Evolutionary conservation across 2,888 invertebrate genomes (phyloP).

Genomic region (Andrena bucephala): DNA sequence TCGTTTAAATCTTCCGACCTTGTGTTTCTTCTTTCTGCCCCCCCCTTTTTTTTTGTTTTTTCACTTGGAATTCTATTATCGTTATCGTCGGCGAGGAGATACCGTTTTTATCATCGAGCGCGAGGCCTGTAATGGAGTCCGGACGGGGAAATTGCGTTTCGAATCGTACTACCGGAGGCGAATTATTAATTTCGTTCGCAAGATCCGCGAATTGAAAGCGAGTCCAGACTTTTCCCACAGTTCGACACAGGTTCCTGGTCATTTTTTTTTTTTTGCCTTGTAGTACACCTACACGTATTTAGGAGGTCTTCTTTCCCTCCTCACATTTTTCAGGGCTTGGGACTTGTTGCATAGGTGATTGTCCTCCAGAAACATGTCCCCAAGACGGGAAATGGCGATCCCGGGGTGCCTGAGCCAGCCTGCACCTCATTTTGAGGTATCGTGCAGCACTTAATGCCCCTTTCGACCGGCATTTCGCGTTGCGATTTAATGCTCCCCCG

Average conservation of each 20-base stretch:
- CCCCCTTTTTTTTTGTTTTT: background rate
- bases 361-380: too few species aligned
- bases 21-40: slow-evolving; percentile 24
- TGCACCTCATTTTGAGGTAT: too few species aligned
- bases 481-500: background rate
- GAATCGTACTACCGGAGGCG: background rate
- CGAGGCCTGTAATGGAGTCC: slow-evolving; percentile 12
- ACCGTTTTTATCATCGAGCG: slow-evolving; percentile 19
- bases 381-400: too few species aligned
- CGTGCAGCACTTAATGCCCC: too few species aligned
- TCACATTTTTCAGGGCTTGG: too few species aligned
- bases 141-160: slow-evolving; percentile 12
- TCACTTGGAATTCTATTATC: slow-evolving; percentile 35
- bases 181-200: slow-evolving; percentile 8
- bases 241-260: background rate
- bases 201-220: background rate
- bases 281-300: background rate
- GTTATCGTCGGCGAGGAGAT: slow-evolving; percentile 29
- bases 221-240: background rate
- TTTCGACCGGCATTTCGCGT: too few species aligned
- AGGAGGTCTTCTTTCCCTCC: background rate
- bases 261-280: background rate
- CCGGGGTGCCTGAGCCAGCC: too few species aligned
- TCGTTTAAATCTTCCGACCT: slow-evolving; percentile 55
- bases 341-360: too few species aligned